Evolutionary conservation across 2,888 invertebrate genomes (phyloP), one percentile per base, ranked within the genome.

Genomic region (Euclidia mi): DNA sequence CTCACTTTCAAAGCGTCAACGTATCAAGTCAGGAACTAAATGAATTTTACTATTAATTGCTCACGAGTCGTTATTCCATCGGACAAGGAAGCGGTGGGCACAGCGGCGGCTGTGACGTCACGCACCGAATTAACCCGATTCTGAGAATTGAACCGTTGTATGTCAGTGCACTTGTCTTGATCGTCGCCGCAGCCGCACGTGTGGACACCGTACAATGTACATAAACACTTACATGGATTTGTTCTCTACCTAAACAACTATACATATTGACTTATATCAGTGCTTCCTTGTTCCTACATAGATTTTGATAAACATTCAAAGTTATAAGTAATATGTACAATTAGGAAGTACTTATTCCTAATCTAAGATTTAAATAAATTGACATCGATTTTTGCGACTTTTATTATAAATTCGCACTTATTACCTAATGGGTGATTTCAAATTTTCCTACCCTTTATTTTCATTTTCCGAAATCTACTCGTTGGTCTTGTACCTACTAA

Each of bases 111-210:
- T 66, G 65, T 92, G 91, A 92, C 92, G 92, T 92, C 92, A 92
- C 83, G 81, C 79, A 81, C 90, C 78, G 81, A 92, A 92, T 93
- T 92, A 92, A 92, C 90, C 86, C 84, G 84, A 84, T 92, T 92
- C 93, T 72, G 80, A 90, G 92, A 92, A 92, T 79, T 78, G 81
- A 86, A 85, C 83, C 86, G 87, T 87, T 82, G 83, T 85, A 85
- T 84, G 89, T 87, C 85, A 84, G 88, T 90, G 89, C 90, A 90
- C 90, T 90, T 89, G 91, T 89, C 89, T 84, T 81, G 88, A 86
- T 84, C 78, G 82, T 69, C 76, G 71, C 79, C 86, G 73, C 90
- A 89, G 71, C 79, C 86, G 73, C 90, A 89, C 88, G 89, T 91
- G 91, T 88, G 84, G 82, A 84, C 82, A 82, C 74, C 77, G 76